Evolutionary conservation across 2,797 vertebrate genomes (phyloP).

Genomic region (Peromyscus aztecus): DNA sequence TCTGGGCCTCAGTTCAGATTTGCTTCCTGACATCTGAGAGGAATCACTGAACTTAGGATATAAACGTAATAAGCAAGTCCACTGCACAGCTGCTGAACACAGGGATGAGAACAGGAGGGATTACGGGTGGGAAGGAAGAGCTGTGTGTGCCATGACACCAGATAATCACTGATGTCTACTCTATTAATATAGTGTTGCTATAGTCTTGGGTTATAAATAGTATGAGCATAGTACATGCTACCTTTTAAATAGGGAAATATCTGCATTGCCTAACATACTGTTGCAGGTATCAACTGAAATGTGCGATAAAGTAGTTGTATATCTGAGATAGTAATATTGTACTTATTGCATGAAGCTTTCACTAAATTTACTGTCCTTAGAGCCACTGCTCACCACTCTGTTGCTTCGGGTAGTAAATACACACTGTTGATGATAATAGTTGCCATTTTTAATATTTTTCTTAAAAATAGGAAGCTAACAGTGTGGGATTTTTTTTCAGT

Average conservation of each 20-base stretch:
- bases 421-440: slow-evolving; percentile 65
- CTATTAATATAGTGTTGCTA: slow-evolving; percentile 49
- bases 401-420: slow-evolving; percentile 76
- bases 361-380: slow-evolving; percentile 79
- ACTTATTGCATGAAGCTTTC: slow-evolving; percentile 65
- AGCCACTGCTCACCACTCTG: slow-evolving; percentile 55
- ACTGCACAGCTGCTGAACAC: slow-evolving; percentile 70
- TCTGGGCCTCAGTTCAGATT: slow-evolving; percentile 75
- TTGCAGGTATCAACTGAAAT: slow-evolving; percentile 71
- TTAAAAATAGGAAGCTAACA: slow-evolving; percentile 73
- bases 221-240: not conserved
- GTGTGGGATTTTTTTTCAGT: not conserved
- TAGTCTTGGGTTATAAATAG: slow-evolving; percentile 1
- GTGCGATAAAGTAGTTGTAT: slow-evolving; percentile 70
- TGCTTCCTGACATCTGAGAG: slow-evolving; percentile 63
- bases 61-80: slow-evolving; percentile 76
- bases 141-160: not conserved
- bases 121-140: not conserved
- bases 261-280: slow-evolving; percentile 41
- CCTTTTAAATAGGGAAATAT: slow-evolving; percentile 65
- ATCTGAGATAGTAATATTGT: slow-evolving; percentile 70
- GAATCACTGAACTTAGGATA: slow-evolving; percentile 64
- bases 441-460: slow-evolving; percentile 31
- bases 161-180: not conserved
- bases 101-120: not conserved